Conservation (phyloP, 2,113 vertebrate species). For the Euleptes europaea region DNA sequence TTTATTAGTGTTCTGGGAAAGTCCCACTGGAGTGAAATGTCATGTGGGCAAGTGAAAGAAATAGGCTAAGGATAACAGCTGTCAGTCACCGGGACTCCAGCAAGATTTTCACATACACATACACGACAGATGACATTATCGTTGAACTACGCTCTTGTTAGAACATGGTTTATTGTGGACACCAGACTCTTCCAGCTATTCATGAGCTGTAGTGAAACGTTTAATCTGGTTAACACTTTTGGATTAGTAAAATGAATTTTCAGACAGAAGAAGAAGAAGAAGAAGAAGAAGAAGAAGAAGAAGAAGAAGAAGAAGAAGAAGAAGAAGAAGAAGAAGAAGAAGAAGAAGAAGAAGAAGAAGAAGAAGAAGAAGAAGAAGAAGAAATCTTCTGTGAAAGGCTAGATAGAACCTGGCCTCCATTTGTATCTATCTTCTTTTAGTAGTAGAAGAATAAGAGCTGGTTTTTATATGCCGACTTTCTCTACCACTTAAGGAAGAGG, state of each 20-base stretch:
- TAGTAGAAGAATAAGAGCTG: no score
- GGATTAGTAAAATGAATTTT: neutral
- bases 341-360: no score
- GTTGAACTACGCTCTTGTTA: neutral
- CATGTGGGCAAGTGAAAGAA: neutral
- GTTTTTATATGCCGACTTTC: no score
- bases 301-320: no score
- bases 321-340: no score
- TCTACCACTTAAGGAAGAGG: no score
- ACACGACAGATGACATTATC: conserved; percentile 9
- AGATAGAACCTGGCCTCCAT: no score
- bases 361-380: no score
- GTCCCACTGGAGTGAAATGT: conserved; percentile 1
- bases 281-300: no score
- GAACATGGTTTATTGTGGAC: neutral
- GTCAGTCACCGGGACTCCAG: neutral
- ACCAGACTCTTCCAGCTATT: neutral
- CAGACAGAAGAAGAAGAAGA: no score
- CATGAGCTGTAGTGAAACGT: neutral
- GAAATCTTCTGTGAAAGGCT: no score
- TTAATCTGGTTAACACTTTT: neutral
- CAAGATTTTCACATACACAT: neutral
- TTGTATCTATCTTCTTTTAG: no score
- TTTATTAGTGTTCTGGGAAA: neutral
- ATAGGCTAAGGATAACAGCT: neutral